These are phyloP conservation scores for Scolanthus callimorphus DNA, from an alignment of 92 coral and sea anemone genomes.

Conservation along the genomic window DNA sequence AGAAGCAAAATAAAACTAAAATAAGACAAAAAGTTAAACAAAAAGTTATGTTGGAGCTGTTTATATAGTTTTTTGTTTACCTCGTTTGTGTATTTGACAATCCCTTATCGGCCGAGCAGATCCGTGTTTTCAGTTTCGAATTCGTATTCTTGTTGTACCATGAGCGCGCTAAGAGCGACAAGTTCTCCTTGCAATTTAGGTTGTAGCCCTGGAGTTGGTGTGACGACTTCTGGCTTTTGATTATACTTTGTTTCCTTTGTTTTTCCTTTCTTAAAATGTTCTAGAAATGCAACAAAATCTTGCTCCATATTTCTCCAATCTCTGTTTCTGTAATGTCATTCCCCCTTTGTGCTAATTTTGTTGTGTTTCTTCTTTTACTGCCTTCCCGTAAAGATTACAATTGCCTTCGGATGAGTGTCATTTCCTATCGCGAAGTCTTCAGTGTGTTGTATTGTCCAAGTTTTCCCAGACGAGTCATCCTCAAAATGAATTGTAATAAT, in stretches of 20 bases:
- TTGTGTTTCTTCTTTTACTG: no score
- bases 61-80: neutral
- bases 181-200: neutral
- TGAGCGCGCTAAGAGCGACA: neutral
- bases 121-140: neutral
- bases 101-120: neutral
- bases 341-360: neutral
- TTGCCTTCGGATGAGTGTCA: no score
- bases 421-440: no score
- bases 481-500: constrained; percentile 55
- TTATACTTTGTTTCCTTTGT: constrained; percentile 8
- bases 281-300: constrained; percentile 33
- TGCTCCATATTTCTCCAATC: neutral
- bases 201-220: neutral
- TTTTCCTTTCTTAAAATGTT: constrained; percentile 30
- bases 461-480: no score
- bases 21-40: no score
- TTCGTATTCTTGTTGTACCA: neutral
- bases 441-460: no score
- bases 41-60: neutral
- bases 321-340: neutral
- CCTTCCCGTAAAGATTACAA: no score
- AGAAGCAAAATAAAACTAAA: no score
- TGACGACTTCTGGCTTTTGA: constrained; percentile 7
- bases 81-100: neutral